phyloP scores from a whole-genome alignment of 2,113 vertebrate genomes.

The Rattus rattus region DNA sequence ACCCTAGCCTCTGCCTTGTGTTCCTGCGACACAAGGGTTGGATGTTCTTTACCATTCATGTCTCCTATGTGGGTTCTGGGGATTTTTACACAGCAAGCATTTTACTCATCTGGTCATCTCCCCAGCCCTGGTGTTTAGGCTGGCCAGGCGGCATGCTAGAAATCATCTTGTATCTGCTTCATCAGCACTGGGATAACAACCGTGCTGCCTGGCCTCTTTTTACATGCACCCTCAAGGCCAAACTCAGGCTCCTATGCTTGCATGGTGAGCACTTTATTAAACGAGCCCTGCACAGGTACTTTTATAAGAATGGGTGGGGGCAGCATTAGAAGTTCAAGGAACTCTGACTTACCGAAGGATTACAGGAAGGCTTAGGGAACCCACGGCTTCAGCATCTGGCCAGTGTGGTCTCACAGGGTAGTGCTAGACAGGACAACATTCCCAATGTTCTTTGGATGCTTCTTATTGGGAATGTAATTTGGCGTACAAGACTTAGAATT shows the following conservation, averaged over 20 bases:
- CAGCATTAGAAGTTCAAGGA: background rate
- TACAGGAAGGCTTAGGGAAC: background rate
- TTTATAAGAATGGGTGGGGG: too few relatives aligned
- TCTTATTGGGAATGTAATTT: conserved; percentile 20
- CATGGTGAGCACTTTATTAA: background rate
- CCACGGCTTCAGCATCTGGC: background rate
- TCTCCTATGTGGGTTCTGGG: background rate
- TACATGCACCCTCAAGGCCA: background rate
- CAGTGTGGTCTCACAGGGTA: background rate
- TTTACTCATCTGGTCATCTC: too few relatives aligned
- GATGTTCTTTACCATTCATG: background rate
- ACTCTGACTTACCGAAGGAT: background rate
- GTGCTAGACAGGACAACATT: background rate
- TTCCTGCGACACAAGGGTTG: background rate
- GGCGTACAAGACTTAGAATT: background rate
- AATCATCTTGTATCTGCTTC: background rate
- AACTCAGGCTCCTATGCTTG: background rate
- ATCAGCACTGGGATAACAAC: background rate
- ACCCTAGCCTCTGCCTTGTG: background rate
- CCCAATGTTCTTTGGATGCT: background rate
- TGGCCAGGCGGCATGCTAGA: background rate
- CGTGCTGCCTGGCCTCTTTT: background rate
- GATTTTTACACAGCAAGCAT: background rate
- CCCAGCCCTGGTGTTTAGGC: background rate
- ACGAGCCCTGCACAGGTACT: background rate